A percentile compares a stretch with the other conserved stretches of the same genome.
Evolutionary conservation across 2,113 vertebrate species (phyloP).

Genomic region (Geococcyx californianus): DNA sequence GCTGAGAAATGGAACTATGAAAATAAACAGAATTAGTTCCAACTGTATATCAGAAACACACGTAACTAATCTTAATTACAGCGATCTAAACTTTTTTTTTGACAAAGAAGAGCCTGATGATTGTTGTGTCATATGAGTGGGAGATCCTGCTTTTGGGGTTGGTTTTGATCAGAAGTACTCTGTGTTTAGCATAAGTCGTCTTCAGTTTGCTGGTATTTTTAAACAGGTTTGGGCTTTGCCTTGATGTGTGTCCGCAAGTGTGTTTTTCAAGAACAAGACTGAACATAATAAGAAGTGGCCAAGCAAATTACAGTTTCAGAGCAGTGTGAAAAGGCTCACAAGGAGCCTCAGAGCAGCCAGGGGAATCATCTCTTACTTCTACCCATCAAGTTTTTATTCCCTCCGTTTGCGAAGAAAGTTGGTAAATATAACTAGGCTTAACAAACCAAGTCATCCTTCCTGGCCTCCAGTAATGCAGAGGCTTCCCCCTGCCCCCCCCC

Average conservation of each 20-base stretch:
- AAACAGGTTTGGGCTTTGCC: background rate
- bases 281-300: background rate
- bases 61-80: background rate
- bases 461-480: too few species aligned
- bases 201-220: background rate
- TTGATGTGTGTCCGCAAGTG: background rate
- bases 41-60: background rate
- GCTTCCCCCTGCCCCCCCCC: too few species aligned
- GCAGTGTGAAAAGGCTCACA: background rate
- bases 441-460: background rate
- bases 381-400: background rate
- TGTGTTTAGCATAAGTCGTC: background rate
- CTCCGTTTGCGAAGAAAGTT: background rate
- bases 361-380: background rate
- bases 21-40: background rate
- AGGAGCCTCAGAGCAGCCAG: background rate
- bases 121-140: rapidly evolving
- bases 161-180: background rate
- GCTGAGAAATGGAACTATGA: background rate
- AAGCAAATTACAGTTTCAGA: background rate
- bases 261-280: background rate
- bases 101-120: background rate
- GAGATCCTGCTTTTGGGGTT: background rate
- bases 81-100: background rate
- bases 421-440: background rate